Evolutionary conservation across 2,888 invertebrate species (phyloP).

Genomic region (Synergus itoensis): DNA sequence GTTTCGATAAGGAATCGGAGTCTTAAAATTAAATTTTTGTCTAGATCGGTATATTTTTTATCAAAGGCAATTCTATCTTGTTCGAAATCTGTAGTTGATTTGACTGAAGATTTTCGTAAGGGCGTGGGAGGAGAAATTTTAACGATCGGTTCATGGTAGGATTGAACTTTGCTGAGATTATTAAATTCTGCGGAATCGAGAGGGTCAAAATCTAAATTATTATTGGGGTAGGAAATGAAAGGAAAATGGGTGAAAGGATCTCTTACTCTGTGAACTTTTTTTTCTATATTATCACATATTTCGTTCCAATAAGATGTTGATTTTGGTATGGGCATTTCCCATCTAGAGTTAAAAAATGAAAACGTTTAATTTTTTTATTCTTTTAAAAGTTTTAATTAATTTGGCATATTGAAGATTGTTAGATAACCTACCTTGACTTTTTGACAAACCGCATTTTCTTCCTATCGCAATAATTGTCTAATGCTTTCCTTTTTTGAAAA

Average conservation of each 20-base stretch:
- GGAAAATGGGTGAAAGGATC: conserved; percentile 54
- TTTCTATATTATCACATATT: conserved; percentile 64
- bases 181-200: conserved; percentile 37
- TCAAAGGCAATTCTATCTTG: neutral
- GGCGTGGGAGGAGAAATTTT: conserved; percentile 55
- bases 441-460: conserved; percentile 36
- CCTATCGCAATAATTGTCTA: neutral
- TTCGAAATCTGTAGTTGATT: conserved; percentile 11
- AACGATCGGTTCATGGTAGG: conserved; percentile 52
- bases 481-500: neutral
- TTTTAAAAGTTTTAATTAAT: neutral
- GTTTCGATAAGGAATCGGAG: neutral
- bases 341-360: conserved; percentile 57
- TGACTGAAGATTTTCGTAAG: conserved; percentile 32
- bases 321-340: conserved; percentile 62
- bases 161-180: conserved; percentile 35
- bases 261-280: conserved; percentile 66
- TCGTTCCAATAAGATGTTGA: conserved; percentile 66
- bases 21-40: neutral
- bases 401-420: neutral
- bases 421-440: conserved; percentile 39
- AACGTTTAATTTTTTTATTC: neutral
- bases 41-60: neutral
- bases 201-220: conserved; percentile 22
- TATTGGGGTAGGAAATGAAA: conserved; percentile 41